Conservation (phyloP, 2,888 invertebrate species). For the Plagiodera versicolora region DNA sequence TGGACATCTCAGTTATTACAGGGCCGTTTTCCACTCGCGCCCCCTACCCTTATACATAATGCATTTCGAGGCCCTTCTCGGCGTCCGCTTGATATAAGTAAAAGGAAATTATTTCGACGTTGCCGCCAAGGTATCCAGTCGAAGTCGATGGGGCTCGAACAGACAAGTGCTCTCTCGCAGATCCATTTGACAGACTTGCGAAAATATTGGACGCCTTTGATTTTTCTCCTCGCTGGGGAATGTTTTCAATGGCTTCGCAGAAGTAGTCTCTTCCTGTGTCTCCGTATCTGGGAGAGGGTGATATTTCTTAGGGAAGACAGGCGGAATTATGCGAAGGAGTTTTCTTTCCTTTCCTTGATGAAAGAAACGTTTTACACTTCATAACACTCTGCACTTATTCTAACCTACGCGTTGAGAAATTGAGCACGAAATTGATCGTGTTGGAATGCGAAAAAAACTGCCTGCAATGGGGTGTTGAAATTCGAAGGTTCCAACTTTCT, state of each 20-base stretch:
- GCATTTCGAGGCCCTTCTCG: slow-evolving; percentile 35
- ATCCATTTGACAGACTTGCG: not conserved
- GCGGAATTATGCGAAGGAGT: no score
- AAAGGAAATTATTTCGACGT: slow-evolving; percentile 29
- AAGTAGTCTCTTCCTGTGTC: not conserved
- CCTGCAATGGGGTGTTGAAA: no score
- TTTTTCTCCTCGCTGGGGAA: not conserved
- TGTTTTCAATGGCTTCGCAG: not conserved
- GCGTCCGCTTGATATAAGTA: slow-evolving; percentile 29
- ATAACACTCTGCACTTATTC: no score
- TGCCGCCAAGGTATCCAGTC: slow-evolving; percentile 9
- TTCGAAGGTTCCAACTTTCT: no score
- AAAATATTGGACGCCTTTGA: not conserved
- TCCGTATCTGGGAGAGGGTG: not conserved
- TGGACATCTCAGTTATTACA: slow-evolving; percentile 48
- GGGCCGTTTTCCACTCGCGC: slow-evolving; percentile 34
- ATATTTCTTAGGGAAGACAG: not conserved
- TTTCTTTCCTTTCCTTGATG: no score
- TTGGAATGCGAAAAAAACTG: no score
- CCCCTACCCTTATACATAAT: slow-evolving; percentile 47
- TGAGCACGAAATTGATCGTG: no score
- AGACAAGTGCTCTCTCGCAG: not conserved
- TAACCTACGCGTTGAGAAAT: no score
- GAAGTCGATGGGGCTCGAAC: not conserved
- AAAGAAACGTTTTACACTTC: no score